phyloP scores from a whole-genome alignment of 2,113 vertebrate species.

The Colossoma macropomum region DNA sequence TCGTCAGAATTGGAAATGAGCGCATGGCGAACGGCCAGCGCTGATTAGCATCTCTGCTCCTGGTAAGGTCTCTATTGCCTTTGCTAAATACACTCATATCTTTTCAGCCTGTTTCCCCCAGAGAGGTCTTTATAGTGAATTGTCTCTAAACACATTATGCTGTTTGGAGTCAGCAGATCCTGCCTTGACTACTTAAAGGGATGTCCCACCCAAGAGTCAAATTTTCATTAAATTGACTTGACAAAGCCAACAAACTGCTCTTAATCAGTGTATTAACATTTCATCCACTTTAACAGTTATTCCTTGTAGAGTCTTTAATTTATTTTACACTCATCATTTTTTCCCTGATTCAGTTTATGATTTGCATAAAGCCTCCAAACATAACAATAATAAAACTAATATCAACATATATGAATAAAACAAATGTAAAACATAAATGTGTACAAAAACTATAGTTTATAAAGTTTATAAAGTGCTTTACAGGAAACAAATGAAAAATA shows the following conservation, averaged over 20 bases:
- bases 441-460: too few relatives aligned
- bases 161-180: slow-evolving; percentile 37
- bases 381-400: not conserved
- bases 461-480: too few relatives aligned
- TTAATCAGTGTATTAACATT: slow-evolving; percentile 30
- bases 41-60: slow-evolving; percentile 6
- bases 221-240: slow-evolving; percentile 41
- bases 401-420: too few relatives aligned
- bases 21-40: slow-evolving; percentile 25
- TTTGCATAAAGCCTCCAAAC: not conserved
- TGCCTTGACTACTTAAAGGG: slow-evolving; percentile 19
- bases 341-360: not conserved
- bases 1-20: slow-evolving; percentile 33
- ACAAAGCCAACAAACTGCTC: slow-evolving; percentile 30
- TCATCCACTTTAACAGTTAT: slow-evolving; percentile 8
- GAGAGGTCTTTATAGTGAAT: slow-evolving; percentile 34
- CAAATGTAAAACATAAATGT: too few relatives aligned
- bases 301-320: slow-evolving; percentile 2
- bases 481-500: too few relatives aligned
- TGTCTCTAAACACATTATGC: slow-evolving; percentile 44
- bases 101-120: slow-evolving; percentile 4
- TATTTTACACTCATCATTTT: not conserved
- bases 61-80: slow-evolving; percentile 16
- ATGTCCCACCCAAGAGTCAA: slow-evolving; percentile 13
- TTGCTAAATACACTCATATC: slow-evolving; percentile 26